These are phyloP conservation scores for Metallyticus violacea DNA, from an alignment of 2,888 invertebrate genomes.

Conservation along the genomic window DNA sequence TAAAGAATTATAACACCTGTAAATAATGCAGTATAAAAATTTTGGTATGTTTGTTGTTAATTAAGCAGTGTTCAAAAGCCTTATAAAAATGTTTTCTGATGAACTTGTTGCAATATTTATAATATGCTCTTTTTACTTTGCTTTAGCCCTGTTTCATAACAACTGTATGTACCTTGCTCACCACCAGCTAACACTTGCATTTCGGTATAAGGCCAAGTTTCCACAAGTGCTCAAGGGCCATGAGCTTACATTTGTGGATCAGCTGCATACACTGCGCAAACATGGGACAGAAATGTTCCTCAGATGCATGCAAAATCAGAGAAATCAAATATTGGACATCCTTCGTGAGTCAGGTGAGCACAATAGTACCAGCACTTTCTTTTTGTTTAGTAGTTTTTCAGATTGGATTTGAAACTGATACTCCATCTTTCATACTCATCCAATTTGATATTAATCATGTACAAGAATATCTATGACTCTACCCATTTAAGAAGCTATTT, in stretches of 20 bases:
- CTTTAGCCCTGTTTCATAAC: conserved; percentile 79
- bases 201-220: conserved; percentile 63
- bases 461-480: no score
- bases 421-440: no score
- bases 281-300: conserved; percentile 69
- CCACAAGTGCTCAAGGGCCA: conserved; percentile 54
- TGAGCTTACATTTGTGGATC: conserved; percentile 63
- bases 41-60: no score
- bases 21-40: no score
- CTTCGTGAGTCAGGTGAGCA: conserved; percentile 67
- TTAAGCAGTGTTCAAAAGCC: no score
- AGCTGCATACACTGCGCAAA: conserved; percentile 63
- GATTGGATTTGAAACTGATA: no score
- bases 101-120: no score
- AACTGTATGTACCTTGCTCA: conserved; percentile 88
- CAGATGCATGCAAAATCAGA: conserved; percentile 71
- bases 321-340: conserved; percentile 71
- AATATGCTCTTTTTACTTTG: not conserved
- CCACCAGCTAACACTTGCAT: conserved; percentile 63
- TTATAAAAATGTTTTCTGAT: no score
- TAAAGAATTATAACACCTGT: no score
- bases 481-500: no score
- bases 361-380: not conserved
- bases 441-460: no score
- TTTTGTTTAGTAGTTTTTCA: no score